Conservation (phyloP, 1,140 invertebrate species). For the Meteorus sp. region DNA sequence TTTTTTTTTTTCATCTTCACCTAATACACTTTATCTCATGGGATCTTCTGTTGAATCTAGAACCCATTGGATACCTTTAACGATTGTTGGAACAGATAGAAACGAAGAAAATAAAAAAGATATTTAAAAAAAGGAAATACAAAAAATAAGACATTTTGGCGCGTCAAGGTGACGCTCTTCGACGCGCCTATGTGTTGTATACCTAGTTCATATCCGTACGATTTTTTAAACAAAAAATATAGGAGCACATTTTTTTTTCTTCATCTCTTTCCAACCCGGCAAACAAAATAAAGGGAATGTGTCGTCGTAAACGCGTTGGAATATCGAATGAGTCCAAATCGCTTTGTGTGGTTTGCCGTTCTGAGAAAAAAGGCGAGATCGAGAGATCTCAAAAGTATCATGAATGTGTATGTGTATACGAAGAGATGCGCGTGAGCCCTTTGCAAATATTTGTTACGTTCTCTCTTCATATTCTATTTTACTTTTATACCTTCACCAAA, state of each 20-base stretch:
- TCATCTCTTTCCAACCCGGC: slow-evolving; percentile 37
- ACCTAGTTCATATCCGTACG: slow-evolving; percentile 2
- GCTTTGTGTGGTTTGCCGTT: slow-evolving; percentile 42
- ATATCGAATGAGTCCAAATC: slow-evolving; percentile 44
- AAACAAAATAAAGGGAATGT: slow-evolving; percentile 38
- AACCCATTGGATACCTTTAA: slow-evolving; percentile 17
- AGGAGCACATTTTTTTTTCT: too few species aligned
- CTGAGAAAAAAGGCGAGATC: slow-evolving; percentile 43
- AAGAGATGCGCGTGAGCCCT: neutral
- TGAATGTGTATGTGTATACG: slow-evolving; percentile 8
- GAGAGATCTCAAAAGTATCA: slow-evolving; percentile 30
- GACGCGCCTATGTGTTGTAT: slow-evolving; percentile 4
- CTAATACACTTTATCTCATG: slow-evolving; percentile 17
- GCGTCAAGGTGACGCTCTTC: slow-evolving; percentile 15
- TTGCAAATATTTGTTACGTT: too few species aligned
- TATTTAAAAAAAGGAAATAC: slow-evolving; percentile 9
- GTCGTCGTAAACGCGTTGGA: slow-evolving; percentile 38
- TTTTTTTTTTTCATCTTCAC: slow-evolving; percentile 2
- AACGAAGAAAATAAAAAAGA: slow-evolving; percentile 15
- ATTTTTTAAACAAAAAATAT: slow-evolving; percentile 34
- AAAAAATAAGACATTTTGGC: slow-evolving; percentile 16
- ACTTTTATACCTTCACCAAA: neutral
- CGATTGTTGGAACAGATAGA: neutral
- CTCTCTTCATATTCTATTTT: slow-evolving; percentile 5
- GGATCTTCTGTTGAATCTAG: slow-evolving; percentile 4